Evolutionary conservation across 1,140 invertebrate genomes (phyloP).

Genomic region (Phenacoccus solenopsis): DNA sequence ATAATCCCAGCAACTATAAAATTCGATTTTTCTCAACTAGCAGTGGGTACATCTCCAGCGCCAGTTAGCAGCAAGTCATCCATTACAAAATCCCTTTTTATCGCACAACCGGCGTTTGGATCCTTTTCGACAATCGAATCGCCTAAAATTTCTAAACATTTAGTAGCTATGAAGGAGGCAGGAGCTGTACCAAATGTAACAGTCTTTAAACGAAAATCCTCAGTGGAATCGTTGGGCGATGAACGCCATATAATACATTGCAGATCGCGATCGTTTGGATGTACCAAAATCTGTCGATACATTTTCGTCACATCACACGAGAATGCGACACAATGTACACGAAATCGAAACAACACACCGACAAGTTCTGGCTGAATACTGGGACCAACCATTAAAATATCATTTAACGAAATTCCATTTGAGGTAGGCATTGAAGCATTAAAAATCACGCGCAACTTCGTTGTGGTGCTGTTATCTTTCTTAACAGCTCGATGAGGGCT

Average conservation of each 20-base stretch:
- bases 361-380: conserved; percentile 25
- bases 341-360: conserved; percentile 26
- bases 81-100: not conserved
- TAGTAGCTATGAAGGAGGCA: conserved; percentile 30
- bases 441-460: conserved; percentile 28
- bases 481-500: conserved; percentile 29
- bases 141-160: conserved; percentile 25
- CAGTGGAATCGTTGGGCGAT: conserved; percentile 24
- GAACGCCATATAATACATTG: conserved; percentile 34
- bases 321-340: conserved; percentile 22
- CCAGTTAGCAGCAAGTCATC: conserved; percentile 12
- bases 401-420: conserved; percentile 20
- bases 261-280: not conserved
- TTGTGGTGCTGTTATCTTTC: conserved; percentile 26
- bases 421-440: conserved; percentile 24
- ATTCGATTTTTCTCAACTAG: not conserved
- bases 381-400: conserved; percentile 18
- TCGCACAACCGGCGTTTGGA: not conserved
- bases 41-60: not conserved
- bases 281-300: conserved; percentile 30
- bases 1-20: not conserved
- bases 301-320: conserved; percentile 34
- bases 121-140: not conserved
- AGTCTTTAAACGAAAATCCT: conserved; percentile 28
- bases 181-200: conserved; percentile 31